These are phyloP conservation scores for Trissolcus japonicus DNA, from an alignment of 2,888 invertebrate genomes.

Conservation along the genomic window DNA sequence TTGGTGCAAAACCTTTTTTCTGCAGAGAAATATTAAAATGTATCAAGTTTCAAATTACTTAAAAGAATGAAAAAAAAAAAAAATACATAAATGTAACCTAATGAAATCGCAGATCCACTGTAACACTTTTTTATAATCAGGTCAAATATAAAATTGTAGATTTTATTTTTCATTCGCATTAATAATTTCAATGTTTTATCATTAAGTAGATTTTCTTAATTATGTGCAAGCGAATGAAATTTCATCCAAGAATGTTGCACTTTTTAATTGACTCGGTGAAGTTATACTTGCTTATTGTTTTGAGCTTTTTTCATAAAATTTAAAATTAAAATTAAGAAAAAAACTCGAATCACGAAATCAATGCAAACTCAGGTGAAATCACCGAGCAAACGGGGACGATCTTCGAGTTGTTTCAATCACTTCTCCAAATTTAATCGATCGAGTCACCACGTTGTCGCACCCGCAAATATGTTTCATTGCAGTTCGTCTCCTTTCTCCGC, in stretches of 20 bases:
- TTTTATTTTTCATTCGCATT: too few relatives aligned
- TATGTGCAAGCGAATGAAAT: too few relatives aligned
- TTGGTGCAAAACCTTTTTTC: neutral
- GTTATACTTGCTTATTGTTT: too few relatives aligned
- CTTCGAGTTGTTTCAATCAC: constrained; percentile 42
- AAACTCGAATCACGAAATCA: constrained; percentile 4
- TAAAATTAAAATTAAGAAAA: neutral
- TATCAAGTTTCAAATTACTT: neutral
- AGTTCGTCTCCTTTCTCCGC: constrained; percentile 39
- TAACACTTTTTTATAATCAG: too few relatives aligned
- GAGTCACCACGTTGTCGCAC: constrained; percentile 25
- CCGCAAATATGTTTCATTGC: constrained; percentile 28
- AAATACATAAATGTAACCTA: too few relatives aligned
- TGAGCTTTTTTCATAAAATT: neutral
- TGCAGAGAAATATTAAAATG: neutral
- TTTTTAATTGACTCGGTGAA: too few relatives aligned
- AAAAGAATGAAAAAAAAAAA: too few relatives aligned
- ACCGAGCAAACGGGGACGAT: constrained; percentile 30
- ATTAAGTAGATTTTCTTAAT: neutral
- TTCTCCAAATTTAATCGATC: constrained; percentile 47
- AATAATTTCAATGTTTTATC: too few relatives aligned
- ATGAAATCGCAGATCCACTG: too few relatives aligned
- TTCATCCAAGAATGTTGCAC: too few relatives aligned
- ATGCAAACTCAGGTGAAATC: constrained; percentile 19
- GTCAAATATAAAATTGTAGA: too few relatives aligned